These are phyloP conservation scores for Drosophila diplacantha DNA, from an alignment of 2,888 invertebrate genomes.

Conservation along the genomic window DNA sequence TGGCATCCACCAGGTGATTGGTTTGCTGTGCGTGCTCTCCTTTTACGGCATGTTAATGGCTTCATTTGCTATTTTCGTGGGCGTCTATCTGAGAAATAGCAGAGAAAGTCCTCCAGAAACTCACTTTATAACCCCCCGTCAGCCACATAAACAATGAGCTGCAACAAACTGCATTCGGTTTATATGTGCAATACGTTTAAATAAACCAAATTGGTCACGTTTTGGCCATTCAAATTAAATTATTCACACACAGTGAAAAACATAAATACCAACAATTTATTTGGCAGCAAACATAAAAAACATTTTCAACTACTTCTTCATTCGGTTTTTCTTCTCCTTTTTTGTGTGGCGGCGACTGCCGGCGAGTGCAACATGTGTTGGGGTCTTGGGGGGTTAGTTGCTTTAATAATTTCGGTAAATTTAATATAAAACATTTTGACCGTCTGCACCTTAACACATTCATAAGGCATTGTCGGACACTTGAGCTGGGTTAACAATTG, in stretches of 20 bases:
- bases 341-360: neutral
- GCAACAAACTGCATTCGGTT: constrained; percentile 66
- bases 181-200: constrained; percentile 77
- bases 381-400: constrained; percentile 27
- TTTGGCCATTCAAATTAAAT: constrained; percentile 71
- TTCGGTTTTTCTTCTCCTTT: too few relatives aligned
- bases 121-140: constrained; percentile 1
- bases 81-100: constrained; percentile 23
- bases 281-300: constrained; percentile 44
- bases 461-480: constrained; percentile 14
- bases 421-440: constrained; percentile 60
- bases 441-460: constrained; percentile 39
- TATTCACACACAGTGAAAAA: constrained; percentile 45
- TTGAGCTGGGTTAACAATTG: neutral
- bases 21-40: constrained; percentile 54
- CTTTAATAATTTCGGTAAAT: constrained; percentile 43
- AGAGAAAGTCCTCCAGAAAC: constrained; percentile 19
- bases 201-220: constrained; percentile 78
- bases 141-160: constrained; percentile 17
- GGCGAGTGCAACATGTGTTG: constrained; percentile 36
- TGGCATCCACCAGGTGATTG: constrained; percentile 41
- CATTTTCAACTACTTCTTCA: constrained; percentile 33
- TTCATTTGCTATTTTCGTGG: constrained; percentile 38
- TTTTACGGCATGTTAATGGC: constrained; percentile 55
- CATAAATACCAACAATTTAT: constrained; percentile 67